phyloP scores from a whole-genome alignment of 2,888 invertebrate genomes.

The Furcula furcula region DNA sequence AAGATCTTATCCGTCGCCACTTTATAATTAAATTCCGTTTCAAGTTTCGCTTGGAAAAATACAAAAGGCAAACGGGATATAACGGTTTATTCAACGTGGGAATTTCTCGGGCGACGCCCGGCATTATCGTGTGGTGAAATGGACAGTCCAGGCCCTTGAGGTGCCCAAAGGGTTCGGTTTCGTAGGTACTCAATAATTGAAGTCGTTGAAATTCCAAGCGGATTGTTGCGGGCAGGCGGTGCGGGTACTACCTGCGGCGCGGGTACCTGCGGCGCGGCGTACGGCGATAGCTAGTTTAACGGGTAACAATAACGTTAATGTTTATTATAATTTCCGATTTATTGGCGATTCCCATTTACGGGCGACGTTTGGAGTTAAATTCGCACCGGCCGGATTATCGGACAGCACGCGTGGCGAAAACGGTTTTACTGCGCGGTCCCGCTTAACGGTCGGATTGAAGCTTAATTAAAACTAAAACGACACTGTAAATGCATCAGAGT shows the following conservation, averaged over 20 bases:
- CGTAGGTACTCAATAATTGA: slow-evolving; percentile 78
- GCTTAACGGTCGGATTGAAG: slow-evolving; percentile 57
- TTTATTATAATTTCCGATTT: slow-evolving; percentile 79
- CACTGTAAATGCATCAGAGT: slow-evolving; percentile 60
- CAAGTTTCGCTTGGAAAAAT: slow-evolving; percentile 34
- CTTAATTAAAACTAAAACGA: slow-evolving; percentile 77
- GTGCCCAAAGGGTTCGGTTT: slow-evolving; percentile 70
- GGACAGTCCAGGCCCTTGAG: slow-evolving; percentile 76
- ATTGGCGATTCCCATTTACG: slow-evolving; percentile 75
- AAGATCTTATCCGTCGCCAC: slow-evolving; percentile 13
- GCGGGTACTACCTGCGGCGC: slow-evolving; percentile 47
- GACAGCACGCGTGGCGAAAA: slow-evolving; percentile 50
- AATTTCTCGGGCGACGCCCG: slow-evolving; percentile 53
- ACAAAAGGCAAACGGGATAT: slow-evolving; percentile 37
- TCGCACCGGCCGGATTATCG: slow-evolving; percentile 64
- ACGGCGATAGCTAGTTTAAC: slow-evolving; percentile 45
- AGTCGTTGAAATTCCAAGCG: slow-evolving; percentile 77
- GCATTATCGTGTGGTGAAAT: slow-evolving; percentile 69
- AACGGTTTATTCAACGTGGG: slow-evolving; percentile 64
- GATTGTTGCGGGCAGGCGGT: slow-evolving; percentile 65
- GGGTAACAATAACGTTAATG: slow-evolving; percentile 76
- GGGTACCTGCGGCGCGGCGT: slow-evolving; percentile 16
- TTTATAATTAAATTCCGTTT: slow-evolving; percentile 47
- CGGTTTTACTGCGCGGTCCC: slow-evolving; percentile 62
- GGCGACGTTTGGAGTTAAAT: slow-evolving; percentile 57